These are phyloP conservation scores for Stegana nigrithorax DNA, from an alignment of 2,888 invertebrate genomes.

Conservation along the genomic window DNA sequence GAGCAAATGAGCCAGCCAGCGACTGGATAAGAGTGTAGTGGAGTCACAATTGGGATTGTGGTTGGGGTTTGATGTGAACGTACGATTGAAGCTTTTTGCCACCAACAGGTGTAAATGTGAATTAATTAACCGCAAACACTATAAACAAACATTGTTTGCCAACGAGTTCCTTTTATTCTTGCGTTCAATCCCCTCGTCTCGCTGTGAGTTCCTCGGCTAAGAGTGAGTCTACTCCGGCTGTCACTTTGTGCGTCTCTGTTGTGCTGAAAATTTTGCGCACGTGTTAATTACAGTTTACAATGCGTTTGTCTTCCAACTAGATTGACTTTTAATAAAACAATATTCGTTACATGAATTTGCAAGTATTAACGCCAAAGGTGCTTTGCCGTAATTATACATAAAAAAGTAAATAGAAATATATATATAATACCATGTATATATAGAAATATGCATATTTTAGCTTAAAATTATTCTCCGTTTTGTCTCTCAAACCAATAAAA, in stretches of 20 bases:
- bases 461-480: too few relatives aligned
- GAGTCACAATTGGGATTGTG: neutral
- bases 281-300: slow-evolving; percentile 16
- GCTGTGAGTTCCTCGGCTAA: neutral
- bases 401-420: too few relatives aligned
- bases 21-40: slow-evolving; percentile 30
- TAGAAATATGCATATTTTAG: too few relatives aligned
- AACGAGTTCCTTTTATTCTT: neutral
- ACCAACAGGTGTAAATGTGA: slow-evolving; percentile 67
- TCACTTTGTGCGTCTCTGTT: neutral
- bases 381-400: neutral
- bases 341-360: neutral
- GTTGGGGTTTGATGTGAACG: slow-evolving; percentile 29
- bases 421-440: too few relatives aligned
- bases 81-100: slow-evolving; percentile 32
- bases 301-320: slow-evolving; percentile 8
- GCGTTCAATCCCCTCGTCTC: slow-evolving; percentile 33
- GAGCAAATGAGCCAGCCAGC: slow-evolving; percentile 26
- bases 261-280: neutral
- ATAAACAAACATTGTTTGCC: slow-evolving; percentile 53
- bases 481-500: too few relatives aligned
- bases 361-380: too few relatives aligned
- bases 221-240: too few relatives aligned
- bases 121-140: slow-evolving; percentile 68
- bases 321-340: slow-evolving; percentile 7